Base-by-base conservation (phyloP, 2,888 invertebrate species). In the Mythimna pallens region DNA sequence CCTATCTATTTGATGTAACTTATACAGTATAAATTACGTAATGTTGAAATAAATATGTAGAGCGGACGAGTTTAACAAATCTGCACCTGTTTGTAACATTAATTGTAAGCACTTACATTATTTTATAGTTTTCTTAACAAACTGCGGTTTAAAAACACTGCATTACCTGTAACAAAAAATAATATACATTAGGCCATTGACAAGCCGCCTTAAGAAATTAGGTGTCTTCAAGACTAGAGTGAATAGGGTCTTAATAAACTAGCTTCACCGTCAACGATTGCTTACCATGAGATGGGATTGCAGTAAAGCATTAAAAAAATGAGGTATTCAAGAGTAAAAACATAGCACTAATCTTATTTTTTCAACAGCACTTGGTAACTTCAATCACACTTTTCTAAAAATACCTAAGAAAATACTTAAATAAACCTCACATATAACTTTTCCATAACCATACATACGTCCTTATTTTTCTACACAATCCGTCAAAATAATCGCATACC, bases 111-210 rank as follows among this genome's bases (percentile, higher is more conserved):
- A 78, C 78, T 78, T 71, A 71, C 78, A 55, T 55, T 8, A 9
- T 47, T 30, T 36, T 10, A 20, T 52, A 17, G 30, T 58, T 67
- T 59, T 34, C 40, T n/a, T n/a, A 10, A 47, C 1, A n/a, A 20
- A 55, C 34, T 14, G 64, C 30, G 5, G n/a, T 54, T 47, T 0
- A 22, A 52, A 36, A 17, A 61, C 52, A 57, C 36, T n/a, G 34
- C 22, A 74, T 78, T 81, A 80, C 80, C 80, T 80, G 80, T 22
- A 80, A 80, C 78, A 70, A 80, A 58, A 17, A 52, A 66, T 17
- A 58, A 58, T 40, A 70, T 40, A 70, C 10, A 61, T 64, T 61
- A 57, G 20, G 2, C 1, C 12, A 47, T 17, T 22, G 61, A 14
- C 1, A 22, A 40, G 3, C 14, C 12, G 10, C 0, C 3, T 40